Conservation (phyloP, 1,140 invertebrate species). For the Daktulosphaira vitifoliae region DNA sequence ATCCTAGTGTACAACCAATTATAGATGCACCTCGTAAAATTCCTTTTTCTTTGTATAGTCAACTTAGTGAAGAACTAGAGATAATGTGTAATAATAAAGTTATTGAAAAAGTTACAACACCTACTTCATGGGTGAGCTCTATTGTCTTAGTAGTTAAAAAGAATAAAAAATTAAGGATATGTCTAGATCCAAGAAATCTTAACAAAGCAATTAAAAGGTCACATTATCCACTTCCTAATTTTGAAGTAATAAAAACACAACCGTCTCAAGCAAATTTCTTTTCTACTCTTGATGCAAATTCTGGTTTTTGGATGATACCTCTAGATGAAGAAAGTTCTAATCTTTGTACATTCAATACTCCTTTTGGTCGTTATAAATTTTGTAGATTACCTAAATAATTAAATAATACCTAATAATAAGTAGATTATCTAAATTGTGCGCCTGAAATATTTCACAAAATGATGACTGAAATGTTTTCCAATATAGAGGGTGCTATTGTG, state of each 20-base stretch:
- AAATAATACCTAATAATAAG: no score
- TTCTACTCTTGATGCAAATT: constrained; percentile 45
- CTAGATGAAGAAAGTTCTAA: constrained; percentile 42
- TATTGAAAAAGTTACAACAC: constrained; percentile 40
- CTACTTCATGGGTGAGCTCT: constrained; percentile 46
- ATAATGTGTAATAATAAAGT: constrained; percentile 41
- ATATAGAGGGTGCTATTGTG: no score
- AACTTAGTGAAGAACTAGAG: constrained; percentile 36
- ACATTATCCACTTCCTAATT: constrained; percentile 43
- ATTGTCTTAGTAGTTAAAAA: constrained; percentile 45
- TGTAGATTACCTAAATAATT: constrained; percentile 43
- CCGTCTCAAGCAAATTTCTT: constrained; percentile 44
- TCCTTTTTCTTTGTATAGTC: constrained; percentile 40
- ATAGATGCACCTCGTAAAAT: constrained; percentile 23
- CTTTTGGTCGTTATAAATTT: constrained; percentile 41
- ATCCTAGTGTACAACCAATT: constrained; percentile 21
- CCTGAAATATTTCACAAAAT: constrained; percentile 44
- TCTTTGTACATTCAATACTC: constrained; percentile 43
- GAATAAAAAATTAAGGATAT: no score
- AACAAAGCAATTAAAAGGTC: constrained; percentile 45
- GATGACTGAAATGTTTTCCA: constrained; percentile 41
- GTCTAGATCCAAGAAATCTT: constrained; percentile 47
- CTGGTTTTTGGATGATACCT: constrained; percentile 45
- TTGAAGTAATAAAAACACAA: constrained; percentile 44
- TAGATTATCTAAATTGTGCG: constrained; percentile 45